Base-by-base conservation (phyloP, 2,113 vertebrate genomes). In the Galemys pyrenaicus region DNA sequence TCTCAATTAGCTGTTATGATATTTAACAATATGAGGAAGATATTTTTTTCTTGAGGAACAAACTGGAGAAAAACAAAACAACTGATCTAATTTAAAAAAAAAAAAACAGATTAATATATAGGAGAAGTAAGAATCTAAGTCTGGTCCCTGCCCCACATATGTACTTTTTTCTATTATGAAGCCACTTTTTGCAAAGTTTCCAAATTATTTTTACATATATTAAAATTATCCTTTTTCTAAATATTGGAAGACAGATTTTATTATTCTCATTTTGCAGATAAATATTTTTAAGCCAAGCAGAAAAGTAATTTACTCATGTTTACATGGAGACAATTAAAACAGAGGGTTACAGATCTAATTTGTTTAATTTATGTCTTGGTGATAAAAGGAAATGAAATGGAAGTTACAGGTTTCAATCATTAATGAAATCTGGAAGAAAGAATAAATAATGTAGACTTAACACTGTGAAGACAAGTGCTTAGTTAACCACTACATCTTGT, bases 231-330 rank as follows among this genome's bases (percentile, higher is more conserved):
- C 3, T 24, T 79, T 78, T 64, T 24, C 28, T 68, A 92, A 46
- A 46, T 82, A n/a, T 86, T 78, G 3, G 80, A 35, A 95, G 62
- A 89, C 44, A n/a, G 1, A 54, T 78, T 83, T 89, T 79, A 77
- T 87, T 35, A 77, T 67, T 68, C 32, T 71, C 15, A 58, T 84
- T 84, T 77, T 28, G 35, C 35, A 87, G 9, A 44, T 75, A 39
- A 73, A 54, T 79, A 64, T 51, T 35, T 15, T 37, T 3, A 94
- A 80, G 24, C 15, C 60, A 87, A 87, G 30, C 20, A 56, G 41
- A 1, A 54, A 91, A 84, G 8, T 80, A 70, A 84, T 75, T 58
- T 80, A 5, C 2, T 2, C 19, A 65, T 46, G 13, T 56, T 37
- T 73, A 64, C 1, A 58, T 32, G 19, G 20, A 13, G 2, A 44